Evolutionary conservation across 2,888 invertebrate genomes (phyloP).

Genomic region (Lepidochitona cinerea): DNA sequence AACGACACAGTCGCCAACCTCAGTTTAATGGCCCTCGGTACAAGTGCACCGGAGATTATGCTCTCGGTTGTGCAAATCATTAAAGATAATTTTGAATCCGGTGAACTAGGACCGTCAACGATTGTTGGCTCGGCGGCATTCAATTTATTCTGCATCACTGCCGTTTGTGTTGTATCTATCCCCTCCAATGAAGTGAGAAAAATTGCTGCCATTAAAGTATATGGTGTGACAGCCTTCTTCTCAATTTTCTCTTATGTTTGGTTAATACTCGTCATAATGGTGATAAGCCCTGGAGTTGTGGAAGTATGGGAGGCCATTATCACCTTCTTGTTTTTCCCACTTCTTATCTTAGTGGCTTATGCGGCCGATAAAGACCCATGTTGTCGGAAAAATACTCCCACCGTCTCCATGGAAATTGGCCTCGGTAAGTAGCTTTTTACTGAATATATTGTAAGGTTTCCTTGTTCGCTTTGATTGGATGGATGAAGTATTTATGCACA

Average conservation of each 20-base stretch:
- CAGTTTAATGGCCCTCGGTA: slow-evolving; percentile 76
- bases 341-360: slow-evolving; percentile 74
- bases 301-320: slow-evolving; percentile 76
- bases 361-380: slow-evolving; percentile 72
- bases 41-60: slow-evolving; percentile 75
- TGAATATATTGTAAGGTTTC: too few species aligned
- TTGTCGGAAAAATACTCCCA: slow-evolving; percentile 45
- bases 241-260: slow-evolving; percentile 76
- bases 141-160: slow-evolving; percentile 74
- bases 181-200: slow-evolving; percentile 70
- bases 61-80: slow-evolving; percentile 74
- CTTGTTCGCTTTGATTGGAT: too few species aligned
- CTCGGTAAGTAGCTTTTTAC: slow-evolving; percentile 43
- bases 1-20: slow-evolving; percentile 76
- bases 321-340: slow-evolving; percentile 75
- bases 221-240: slow-evolving; percentile 68
- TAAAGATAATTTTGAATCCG: slow-evolving; percentile 69
- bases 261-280: slow-evolving; percentile 74
- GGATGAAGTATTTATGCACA: too few species aligned
- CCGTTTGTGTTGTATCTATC: slow-evolving; percentile 73
- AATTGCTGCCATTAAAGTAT: slow-evolving; percentile 72
- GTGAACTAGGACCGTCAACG: slow-evolving; percentile 74
- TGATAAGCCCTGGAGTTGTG: slow-evolving; percentile 69
- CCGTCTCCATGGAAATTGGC: slow-evolving; percentile 55
- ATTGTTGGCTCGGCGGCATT: slow-evolving; percentile 77